These are phyloP conservation scores for Vanessa tameamea DNA, from an alignment of 1,140 invertebrate species.

Conservation along the genomic window DNA sequence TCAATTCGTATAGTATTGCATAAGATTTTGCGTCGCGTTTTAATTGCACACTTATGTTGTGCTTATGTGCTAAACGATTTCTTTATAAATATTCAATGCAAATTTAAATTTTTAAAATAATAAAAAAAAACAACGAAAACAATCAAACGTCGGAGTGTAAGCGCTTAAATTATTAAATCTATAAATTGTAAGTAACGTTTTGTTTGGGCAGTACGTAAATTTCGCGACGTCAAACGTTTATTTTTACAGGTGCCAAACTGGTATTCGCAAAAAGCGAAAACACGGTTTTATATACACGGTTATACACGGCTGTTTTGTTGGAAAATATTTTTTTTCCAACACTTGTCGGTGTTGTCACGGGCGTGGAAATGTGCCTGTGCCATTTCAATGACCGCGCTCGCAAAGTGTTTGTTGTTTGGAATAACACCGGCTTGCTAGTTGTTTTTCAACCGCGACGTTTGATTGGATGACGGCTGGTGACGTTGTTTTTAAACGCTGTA, in stretches of 20 bases:
- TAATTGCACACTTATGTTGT: no score
- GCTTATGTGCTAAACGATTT: no score
- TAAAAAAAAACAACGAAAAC: no score
- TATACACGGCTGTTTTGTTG: slow-evolving; percentile 11
- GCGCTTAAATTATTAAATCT: background rate
- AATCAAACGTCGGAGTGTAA: background rate
- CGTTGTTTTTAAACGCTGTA: background rate
- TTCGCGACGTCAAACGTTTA: background rate
- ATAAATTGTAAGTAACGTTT: background rate
- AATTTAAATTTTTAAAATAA: no score
- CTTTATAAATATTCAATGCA: no score
- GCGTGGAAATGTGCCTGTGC: slow-evolving; percentile 13
- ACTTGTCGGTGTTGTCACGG: slow-evolving; percentile 15
- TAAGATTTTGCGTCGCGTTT: no score
- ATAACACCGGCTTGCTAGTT: slow-evolving; percentile 10
- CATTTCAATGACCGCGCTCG: slow-evolving; percentile 18
- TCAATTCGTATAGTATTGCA: no score
- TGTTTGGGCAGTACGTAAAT: background rate
- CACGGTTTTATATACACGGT: background rate
- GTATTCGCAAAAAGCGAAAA: background rate
- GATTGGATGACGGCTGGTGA: slow-evolving; percentile 7
- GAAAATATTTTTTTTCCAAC: slow-evolving; percentile 20
- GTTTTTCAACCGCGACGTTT: slow-evolving; percentile 5
- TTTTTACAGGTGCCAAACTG: slow-evolving; percentile 7
- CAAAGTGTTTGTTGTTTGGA: slow-evolving; percentile 11